Evolutionary conservation across 2,797 vertebrate genomes (phyloP).

Genomic region (Gadopsis bispinosus): DNA sequence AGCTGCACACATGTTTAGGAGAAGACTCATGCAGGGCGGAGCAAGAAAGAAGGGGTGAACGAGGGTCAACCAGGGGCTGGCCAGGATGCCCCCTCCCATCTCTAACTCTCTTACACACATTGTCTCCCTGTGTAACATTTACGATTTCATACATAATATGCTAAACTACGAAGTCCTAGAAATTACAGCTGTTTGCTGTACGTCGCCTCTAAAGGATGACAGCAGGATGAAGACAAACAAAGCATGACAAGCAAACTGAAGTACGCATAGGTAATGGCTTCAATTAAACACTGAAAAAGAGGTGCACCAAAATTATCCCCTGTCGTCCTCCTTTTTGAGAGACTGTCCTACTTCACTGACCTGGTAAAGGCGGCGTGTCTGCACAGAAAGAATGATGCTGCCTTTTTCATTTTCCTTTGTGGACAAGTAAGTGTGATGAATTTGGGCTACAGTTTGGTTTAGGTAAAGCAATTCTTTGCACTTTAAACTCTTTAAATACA

Average conservation of each 20-base stretch:
- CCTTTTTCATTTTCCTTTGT: constrained; percentile 45
- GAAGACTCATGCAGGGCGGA: constrained; percentile 66
- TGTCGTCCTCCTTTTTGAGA: constrained; percentile 70
- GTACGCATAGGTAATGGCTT: constrained; percentile 58
- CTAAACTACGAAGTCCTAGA: constrained; percentile 37
- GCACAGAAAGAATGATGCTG: constrained; percentile 54
- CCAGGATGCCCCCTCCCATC: constrained; percentile 42
- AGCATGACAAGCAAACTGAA: constrained; percentile 57
- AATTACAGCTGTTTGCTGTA: constrained; percentile 58
- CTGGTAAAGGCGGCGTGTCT: constrained; percentile 66
- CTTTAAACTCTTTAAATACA: neutral
- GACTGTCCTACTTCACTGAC: constrained; percentile 81
- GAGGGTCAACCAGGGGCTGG: constrained; percentile 70
- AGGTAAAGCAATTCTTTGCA: neutral
- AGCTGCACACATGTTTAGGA: constrained; percentile 79
- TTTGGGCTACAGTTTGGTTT: constrained; percentile 10
- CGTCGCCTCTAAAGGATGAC: constrained; percentile 39
- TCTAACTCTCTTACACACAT: constrained; percentile 5
- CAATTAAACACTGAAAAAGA: constrained; percentile 72
- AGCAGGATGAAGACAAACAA: constrained; percentile 59
- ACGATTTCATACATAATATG: constrained; percentile 57
- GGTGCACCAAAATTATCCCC: constrained; percentile 69
- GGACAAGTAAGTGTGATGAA: constrained; percentile 3
- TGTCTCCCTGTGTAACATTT: constrained; percentile 52
- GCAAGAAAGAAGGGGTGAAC: constrained; percentile 64